These are phyloP conservation scores for Drosophila lutescens DNA, from an alignment of 2,888 invertebrate species.

Conservation along the genomic window DNA sequence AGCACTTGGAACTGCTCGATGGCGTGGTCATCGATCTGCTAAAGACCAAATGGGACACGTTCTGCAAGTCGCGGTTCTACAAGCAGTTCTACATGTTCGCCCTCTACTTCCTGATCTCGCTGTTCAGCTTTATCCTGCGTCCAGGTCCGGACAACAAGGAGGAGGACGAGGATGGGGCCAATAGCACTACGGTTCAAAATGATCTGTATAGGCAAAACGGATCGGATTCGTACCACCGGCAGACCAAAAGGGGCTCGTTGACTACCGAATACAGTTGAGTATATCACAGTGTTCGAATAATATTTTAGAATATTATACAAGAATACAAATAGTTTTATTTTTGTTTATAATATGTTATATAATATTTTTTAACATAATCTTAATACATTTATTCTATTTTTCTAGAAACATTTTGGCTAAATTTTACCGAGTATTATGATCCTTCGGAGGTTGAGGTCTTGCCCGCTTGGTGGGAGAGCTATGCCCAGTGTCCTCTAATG, in stretches of 20 bases:
- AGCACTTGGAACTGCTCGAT: slow-evolving; percentile 97
- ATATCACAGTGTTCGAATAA: no score
- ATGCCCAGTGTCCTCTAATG: slow-evolving; percentile 83
- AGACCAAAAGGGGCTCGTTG: slow-evolving; percentile 52
- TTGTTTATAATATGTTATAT: no score
- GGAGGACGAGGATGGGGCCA: slow-evolving; percentile 71
- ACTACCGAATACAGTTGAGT: slow-evolving; percentile 71
- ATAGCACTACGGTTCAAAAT: slow-evolving; percentile 29
- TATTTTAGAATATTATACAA: no score
- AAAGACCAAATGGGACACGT: slow-evolving; percentile 99
- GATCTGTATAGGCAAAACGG: slow-evolving; percentile 53
- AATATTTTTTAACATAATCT: no score
- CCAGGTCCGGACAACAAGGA: slow-evolving; percentile 89
- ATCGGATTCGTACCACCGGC: slow-evolving; percentile 18
- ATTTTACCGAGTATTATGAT: slow-evolving; percentile 82
- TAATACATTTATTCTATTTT: neutral
- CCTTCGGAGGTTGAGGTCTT: slow-evolving; percentile 69
- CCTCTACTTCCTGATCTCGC: slow-evolving; percentile 94
- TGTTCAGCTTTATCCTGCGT: slow-evolving; percentile 94
- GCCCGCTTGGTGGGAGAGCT: slow-evolving; percentile 83
- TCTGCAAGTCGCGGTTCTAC: slow-evolving; percentile 97
- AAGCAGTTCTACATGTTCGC: slow-evolving; percentile 95
- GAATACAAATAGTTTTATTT: no score
- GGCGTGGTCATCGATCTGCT: slow-evolving; percentile 96
- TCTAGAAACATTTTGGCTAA: slow-evolving; percentile 83